Evolutionary conservation across 1,140 invertebrate species (phyloP), one percentile per base, ranked within the genome.

Genomic region (Sitobion miscanthi): DNA sequence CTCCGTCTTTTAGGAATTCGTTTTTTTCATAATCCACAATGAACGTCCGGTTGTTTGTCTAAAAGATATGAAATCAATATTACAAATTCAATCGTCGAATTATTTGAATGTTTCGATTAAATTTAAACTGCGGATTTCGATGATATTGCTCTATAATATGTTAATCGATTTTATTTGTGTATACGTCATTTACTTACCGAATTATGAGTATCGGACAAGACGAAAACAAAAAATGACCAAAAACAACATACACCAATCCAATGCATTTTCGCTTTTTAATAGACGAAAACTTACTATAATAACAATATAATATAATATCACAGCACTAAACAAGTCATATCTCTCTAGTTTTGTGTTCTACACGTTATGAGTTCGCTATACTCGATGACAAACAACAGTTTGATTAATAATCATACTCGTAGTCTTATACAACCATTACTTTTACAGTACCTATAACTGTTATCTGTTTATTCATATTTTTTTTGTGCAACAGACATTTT

Each of bases 1-100:
- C 94, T 0, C 98, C 98, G 96, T 99, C 98, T 94, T 98, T 97
- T 11, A 98, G 94, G 94, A 99, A 99, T 83, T 96, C 96, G 95
- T 98, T 96, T 30, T 96, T 96, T 2, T 96, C 95, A 95, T 97
- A 97, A 95, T 98, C 97, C n/a, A 98, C 96, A 54, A 93, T 94
- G 94, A 96, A 96, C 4, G 62, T 69, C 30, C 62, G 30, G 0
- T 69, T n/a, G 14, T 69, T 69, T 3, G 30, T n/a, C 62, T 69
- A 17, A n/a, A 69, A n/a, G 20, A 52, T 2, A 69, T n/a, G n/a
- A 69, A 69, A 69, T 17, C 62, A 69, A 69, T 69, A n/a, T 3
- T 11, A 69, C 4, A 1, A 14, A n/a, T 14, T 30, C 8, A 69
- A 69, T n/a, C 9, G 9, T 69, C 30, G 4, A 69, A 14, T 69